These are phyloP conservation scores for Takifugu ocellatus DNA, from an alignment of 2,797 vertebrate species.

Conservation along the genomic window DNA sequence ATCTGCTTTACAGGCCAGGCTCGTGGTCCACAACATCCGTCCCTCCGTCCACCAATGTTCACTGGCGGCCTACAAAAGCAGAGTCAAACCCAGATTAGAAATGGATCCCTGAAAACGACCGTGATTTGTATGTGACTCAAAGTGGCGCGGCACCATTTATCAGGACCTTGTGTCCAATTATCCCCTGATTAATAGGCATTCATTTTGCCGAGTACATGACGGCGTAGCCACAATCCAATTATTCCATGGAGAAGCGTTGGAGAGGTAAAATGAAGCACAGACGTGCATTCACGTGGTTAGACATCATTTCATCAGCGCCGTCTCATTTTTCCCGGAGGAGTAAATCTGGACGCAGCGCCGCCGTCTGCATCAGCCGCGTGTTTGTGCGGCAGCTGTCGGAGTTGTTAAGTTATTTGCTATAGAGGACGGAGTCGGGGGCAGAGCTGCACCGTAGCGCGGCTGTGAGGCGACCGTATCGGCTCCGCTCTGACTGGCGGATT, in stretches of 20 bases:
- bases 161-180: slow-evolving; percentile 75
- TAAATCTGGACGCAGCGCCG: slow-evolving; percentile 31
- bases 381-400: slow-evolving; percentile 33
- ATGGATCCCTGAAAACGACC: slow-evolving; percentile 62
- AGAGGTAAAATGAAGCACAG: slow-evolving; percentile 51
- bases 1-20: slow-evolving; percentile 5
- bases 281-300: slow-evolving; percentile 35
- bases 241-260: slow-evolving; percentile 44
- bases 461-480: slow-evolving; percentile 54
- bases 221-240: slow-evolving; percentile 68
- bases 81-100: slow-evolving; percentile 65
- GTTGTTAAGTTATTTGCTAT: slow-evolving; percentile 39
- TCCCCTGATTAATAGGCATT: slow-evolving; percentile 73
- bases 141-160: slow-evolving; percentile 70
- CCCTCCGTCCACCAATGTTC: slow-evolving; percentile 32
- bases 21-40: slow-evolving; percentile 9
- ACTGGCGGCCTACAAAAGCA: slow-evolving; percentile 51
- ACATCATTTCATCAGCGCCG: slow-evolving; percentile 26
- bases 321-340: slow-evolving; percentile 25
- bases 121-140: slow-evolving; percentile 72
- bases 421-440: slow-evolving; percentile 43
- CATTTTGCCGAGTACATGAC: slow-evolving; percentile 57
- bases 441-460: slow-evolving; percentile 52
- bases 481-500: slow-evolving; percentile 55
- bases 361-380: slow-evolving; percentile 13